A percentile compares a stretch with the other conserved stretches of the same genome.
phyloP scores from a whole-genome alignment of 30 jellyfish, hydroid and myxozoan genomes.

The Mastigias papua region DNA sequence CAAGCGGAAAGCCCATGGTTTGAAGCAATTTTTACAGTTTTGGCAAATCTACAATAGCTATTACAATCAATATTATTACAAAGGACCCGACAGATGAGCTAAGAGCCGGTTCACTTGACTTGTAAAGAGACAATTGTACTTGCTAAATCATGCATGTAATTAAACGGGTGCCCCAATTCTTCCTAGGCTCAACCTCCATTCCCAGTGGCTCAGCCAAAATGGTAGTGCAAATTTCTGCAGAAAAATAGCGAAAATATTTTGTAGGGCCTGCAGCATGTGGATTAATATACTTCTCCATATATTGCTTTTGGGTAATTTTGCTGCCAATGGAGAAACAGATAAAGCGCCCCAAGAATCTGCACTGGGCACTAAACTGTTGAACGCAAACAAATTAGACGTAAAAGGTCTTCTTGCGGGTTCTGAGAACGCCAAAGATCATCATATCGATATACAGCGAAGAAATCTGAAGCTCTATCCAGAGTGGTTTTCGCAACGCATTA shows the following conservation, averaged over 20 bases:
- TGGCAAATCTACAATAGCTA: not conserved
- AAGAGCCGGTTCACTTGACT: conserved; percentile 25
- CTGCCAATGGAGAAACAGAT: conserved; percentile 6
- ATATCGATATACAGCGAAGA: conserved; percentile 46
- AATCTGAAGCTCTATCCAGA: conserved; percentile 78
- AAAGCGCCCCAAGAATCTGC: conserved; percentile 31
- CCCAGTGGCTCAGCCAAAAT: conserved; percentile 13
- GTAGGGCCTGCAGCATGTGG: conserved; percentile 4
- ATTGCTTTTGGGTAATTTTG: not conserved
- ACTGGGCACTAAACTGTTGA: conserved; percentile 5
- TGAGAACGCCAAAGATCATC: not conserved
- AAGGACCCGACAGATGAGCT: conserved; percentile 37
- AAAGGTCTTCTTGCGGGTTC: not conserved
- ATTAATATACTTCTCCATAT: not conserved
- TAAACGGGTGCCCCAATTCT: conserved; percentile 41
- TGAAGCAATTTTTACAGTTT: no score
- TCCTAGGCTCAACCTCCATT: not conserved
- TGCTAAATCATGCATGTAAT: conserved; percentile 30
- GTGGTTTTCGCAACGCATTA: conserved; percentile 86
- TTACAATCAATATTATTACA: not conserved
- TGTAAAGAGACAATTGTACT: not conserved
- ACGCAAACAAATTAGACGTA: conserved; percentile 3
- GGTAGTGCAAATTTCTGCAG: conserved; percentile 10
- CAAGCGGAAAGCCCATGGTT: no score
- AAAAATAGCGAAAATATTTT: not conserved